Conservation (phyloP, 1,140 invertebrate species). For the Cardiocondyla obscurior region DNA sequence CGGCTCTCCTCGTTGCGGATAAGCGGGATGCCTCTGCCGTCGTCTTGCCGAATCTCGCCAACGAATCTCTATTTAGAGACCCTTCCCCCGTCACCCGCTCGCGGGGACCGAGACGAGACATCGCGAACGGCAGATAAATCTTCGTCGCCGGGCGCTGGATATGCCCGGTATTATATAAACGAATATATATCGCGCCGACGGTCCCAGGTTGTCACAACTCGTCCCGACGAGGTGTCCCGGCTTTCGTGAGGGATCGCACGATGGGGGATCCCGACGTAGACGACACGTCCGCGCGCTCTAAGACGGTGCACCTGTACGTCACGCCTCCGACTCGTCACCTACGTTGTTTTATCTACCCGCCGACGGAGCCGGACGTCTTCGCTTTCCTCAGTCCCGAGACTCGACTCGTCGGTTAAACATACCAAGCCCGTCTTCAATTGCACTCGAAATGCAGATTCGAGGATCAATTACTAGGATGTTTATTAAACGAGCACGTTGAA, state of each 20-base stretch:
- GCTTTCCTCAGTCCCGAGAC: neutral
- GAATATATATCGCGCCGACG: slow-evolving; percentile 54
- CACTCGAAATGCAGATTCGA: neutral
- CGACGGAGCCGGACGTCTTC: neutral
- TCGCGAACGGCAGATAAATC: slow-evolving; percentile 55
- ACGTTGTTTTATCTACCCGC: slow-evolving; percentile 29
- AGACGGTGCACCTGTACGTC: slow-evolving; percentile 48
- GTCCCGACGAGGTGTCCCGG: slow-evolving; percentile 8
- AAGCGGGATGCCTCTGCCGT: slow-evolving; percentile 32
- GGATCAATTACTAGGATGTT: neutral
- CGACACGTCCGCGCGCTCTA: slow-evolving; percentile 12
- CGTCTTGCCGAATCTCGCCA: slow-evolving; percentile 19
- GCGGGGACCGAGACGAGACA: slow-evolving; percentile 36
- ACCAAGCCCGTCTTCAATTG: neutral
- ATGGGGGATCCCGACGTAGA: neutral
- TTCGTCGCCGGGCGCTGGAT: slow-evolving; percentile 40
- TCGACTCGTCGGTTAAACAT: too few relatives aligned
- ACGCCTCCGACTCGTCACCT: slow-evolving; percentile 18
- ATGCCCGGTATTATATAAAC: slow-evolving; percentile 56
- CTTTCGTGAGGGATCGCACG: neutral
- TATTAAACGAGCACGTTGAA: neutral
- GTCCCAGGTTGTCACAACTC: slow-evolving; percentile 48
- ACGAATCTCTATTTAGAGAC: slow-evolving; percentile 57
- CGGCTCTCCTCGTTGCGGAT: neutral
- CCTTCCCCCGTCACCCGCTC: neutral